Conservation (phyloP, 2,888 invertebrate genomes). For the Standfussiana lucernea region DNA sequence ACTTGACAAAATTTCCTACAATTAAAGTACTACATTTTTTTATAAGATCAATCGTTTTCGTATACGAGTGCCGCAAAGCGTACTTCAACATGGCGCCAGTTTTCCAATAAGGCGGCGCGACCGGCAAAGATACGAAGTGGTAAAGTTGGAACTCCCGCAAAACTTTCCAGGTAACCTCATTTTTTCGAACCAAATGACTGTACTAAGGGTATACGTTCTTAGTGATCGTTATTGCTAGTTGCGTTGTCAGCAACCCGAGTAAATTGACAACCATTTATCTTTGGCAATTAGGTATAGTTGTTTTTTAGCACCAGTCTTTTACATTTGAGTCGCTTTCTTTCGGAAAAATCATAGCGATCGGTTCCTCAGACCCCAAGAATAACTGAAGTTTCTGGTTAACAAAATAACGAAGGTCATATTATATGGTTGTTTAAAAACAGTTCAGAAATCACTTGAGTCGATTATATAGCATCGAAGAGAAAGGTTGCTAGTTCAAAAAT, state of each 20-base stretch:
- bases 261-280: not conserved
- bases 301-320: conserved; percentile 13
- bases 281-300: not conserved
- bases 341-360: not conserved
- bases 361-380: not conserved
- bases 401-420: too few relatives aligned
- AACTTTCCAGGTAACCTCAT: too few relatives aligned
- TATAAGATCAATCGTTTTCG: too few relatives aligned
- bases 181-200: too few relatives aligned
- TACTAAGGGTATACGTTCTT: not conserved
- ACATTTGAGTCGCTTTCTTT: not conserved
- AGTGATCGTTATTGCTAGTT: not conserved
- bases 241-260: conserved; percentile 20
- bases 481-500: not conserved
- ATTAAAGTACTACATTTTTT: too few relatives aligned
- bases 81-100: too few relatives aligned
- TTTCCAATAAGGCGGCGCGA: too few relatives aligned
- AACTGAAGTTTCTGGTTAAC: not conserved
- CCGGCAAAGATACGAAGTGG: too few relatives aligned
- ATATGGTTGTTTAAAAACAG: too few relatives aligned
- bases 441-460: not conserved
- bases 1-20: too few relatives aligned
- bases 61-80: too few relatives aligned
- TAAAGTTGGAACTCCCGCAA: too few relatives aligned
- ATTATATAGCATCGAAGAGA: not conserved